Evolutionary conservation across 1,140 invertebrate species (phyloP).

Genomic region (Rhyacophila brunnea): DNA sequence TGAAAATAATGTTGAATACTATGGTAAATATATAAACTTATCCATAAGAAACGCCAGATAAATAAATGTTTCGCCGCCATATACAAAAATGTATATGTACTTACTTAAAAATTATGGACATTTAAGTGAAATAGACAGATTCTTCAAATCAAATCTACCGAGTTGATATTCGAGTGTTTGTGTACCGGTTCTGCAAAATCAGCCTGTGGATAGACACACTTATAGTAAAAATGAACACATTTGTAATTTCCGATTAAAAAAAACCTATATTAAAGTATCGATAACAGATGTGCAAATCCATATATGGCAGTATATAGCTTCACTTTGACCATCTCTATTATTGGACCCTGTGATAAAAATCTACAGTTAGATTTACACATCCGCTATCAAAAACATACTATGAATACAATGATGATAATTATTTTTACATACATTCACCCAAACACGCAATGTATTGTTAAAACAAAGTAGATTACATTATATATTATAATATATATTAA

Average conservation of each 20-base stretch:
- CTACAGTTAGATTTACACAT: constrained; percentile 9
- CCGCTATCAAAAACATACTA: background rate
- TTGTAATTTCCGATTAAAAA: constrained; percentile 21
- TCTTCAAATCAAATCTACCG: background rate
- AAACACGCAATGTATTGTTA: background rate
- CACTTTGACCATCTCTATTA: constrained; percentile 8
- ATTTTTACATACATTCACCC: too few relatives aligned
- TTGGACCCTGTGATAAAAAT: constrained; percentile 24
- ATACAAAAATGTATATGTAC: constrained; percentile 16
- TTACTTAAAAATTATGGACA: constrained; percentile 27
- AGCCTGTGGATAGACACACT: constrained; percentile 12
- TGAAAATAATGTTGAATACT: constrained; percentile 13
- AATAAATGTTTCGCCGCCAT: constrained; percentile 18
- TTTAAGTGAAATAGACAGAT: constrained; percentile 19
- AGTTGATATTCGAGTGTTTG: background rate
- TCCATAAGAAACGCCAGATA: too few relatives aligned
- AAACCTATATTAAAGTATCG: constrained; percentile 20
- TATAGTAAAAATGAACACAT: constrained; percentile 24
- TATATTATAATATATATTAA: background rate
- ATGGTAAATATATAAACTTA: constrained; percentile 11
- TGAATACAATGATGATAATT: background rate
- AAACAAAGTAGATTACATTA: background rate
- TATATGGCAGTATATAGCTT: constrained; percentile 24
- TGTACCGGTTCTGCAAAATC: constrained; percentile 3
- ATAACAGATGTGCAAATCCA: constrained; percentile 4